Evolutionary conservation across 2,888 invertebrate genomes (phyloP), one percentile per base, ranked within the genome.

Genomic region (Noctua fimbriata): DNA sequence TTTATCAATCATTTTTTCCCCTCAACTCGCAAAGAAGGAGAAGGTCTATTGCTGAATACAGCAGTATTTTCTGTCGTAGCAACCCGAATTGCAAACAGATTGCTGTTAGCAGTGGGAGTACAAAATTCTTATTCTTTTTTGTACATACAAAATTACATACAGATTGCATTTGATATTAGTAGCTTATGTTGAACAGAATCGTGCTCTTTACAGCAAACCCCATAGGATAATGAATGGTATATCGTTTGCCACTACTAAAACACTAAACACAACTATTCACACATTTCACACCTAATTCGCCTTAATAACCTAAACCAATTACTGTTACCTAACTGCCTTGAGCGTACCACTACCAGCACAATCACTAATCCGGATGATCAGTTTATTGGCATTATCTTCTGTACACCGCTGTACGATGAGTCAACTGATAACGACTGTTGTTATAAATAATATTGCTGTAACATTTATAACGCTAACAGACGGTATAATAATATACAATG

Each of bases 361-460:
- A 32, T 81, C 75, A 63, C 9, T 75, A 81, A 81, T 58, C 73
- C 65, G 32, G 63, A 55, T 76, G 55, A 81, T 81, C 67, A 72
- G 60, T 58, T 82, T 69, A 69, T 65, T 41, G 52, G 44, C 36
- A 70, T 44, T 65, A 58, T 72, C 77, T 52, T 41, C 24, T 60
- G 24, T 52, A 60, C 52, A 49, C 32, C 55, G 32, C 14, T 4
- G 5, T n/a, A 72, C 5, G 6, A 65, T 72, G 28, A 79, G 9
- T 79, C 36, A n/a, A 36, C 21, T 28, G 63, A 69, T 65, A 72
- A 36, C 36, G 55, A 47, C n/a, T 60, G 28, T 66, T 49, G 47
- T 49, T 32, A 65, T 36, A 41, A 67, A 52, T 72, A n/a, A 73
- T 73, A 79, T 79, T 79, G 28, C 16, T 76, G 7, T 52, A 60